Evolutionary conservation across 2,888 invertebrate genomes (phyloP), one percentile per base, ranked within the genome.

Genomic region (Cantharis lateralis): DNA sequence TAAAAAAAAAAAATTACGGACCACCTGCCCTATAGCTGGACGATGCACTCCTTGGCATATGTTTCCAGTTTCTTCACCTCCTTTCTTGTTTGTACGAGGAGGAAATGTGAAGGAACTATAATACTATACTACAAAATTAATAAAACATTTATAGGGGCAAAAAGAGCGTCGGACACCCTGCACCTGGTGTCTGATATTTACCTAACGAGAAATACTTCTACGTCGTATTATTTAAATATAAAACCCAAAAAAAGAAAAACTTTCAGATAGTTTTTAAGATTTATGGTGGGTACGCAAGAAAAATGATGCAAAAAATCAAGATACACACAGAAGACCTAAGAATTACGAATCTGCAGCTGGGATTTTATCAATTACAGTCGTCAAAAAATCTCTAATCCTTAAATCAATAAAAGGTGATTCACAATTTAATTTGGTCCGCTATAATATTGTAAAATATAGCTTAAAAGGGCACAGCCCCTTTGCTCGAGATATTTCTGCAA

Each of bases 1-100:
- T 66, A 20, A 66, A 66, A 66, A 81, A 80, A 82, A 82, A 81
- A 82, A 82, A 81, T 77, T 79, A 81, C 78, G 78, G 76, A 81
- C 82, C 83, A 83, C 83, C 83, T 83, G 83, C 83, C 82, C 76
- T 75, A 20, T 32, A 70, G 74, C 72, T 79, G 78, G 81, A 78
- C 81, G 81, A 81, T 82, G 81, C 81, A 82, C 82, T 81, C 79
- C 81, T 82, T 81, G 82, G 83, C 84, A 84, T 84, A 84, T 84
- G 84, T 82, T 84, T 81, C 81, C 81, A 83, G 83, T 83, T 83
- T 83, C 82, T 82, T 83, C 82, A 83, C 82, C 84, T 84, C 81
- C 80, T 82, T 79, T 78, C 81, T 75, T 79, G 80, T 76, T 80
- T 78, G 80, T 77, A 80, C 78, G 73, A 80, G 78, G 80, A 79